Evolutionary conservation across 1,140 invertebrate genomes (phyloP).

Genomic region (Chionoecetes opilio): DNA sequence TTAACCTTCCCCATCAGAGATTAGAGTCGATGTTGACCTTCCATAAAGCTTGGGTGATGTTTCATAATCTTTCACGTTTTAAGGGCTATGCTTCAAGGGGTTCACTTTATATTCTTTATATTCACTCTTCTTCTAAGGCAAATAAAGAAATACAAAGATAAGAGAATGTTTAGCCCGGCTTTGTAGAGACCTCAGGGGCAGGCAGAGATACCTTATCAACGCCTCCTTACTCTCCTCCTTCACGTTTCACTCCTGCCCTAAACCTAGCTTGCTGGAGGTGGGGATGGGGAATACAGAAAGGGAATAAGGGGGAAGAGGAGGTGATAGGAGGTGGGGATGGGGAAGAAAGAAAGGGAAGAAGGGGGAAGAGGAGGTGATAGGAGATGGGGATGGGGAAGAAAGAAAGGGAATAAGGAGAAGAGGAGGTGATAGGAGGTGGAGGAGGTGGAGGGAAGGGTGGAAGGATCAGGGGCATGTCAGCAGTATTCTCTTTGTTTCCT

Average conservation of each 20-base stretch:
- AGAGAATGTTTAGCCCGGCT: background rate
- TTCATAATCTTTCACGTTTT: constrained; percentile 75
- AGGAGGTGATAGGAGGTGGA: constrained; percentile 2
- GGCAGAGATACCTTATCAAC: background rate
- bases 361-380: no score
- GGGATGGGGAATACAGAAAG: background rate
- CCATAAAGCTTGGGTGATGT: constrained; percentile 75
- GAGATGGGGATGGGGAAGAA: background rate
- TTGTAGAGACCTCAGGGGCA: background rate
- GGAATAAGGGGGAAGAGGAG: background rate
- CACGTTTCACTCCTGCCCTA: background rate
- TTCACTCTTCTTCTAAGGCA: background rate
- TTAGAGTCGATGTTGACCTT: constrained; percentile 76
- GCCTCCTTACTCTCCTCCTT: background rate
- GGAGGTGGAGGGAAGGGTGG: no score
- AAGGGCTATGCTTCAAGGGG: constrained; percentile 40
- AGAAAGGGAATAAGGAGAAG: background rate
- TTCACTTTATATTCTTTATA: background rate
- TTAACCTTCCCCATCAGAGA: constrained; percentile 77
- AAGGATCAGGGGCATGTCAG: background rate
- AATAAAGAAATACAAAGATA: constrained; percentile 19
- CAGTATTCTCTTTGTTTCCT: no score
- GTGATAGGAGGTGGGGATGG: background rate
- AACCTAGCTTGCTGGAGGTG: no score
- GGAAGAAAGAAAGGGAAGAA: background rate